These are phyloP conservation scores for Stylophora pistillata DNA, from an alignment of 64 coral and sea anemone genomes.

Conservation along the genomic window DNA sequence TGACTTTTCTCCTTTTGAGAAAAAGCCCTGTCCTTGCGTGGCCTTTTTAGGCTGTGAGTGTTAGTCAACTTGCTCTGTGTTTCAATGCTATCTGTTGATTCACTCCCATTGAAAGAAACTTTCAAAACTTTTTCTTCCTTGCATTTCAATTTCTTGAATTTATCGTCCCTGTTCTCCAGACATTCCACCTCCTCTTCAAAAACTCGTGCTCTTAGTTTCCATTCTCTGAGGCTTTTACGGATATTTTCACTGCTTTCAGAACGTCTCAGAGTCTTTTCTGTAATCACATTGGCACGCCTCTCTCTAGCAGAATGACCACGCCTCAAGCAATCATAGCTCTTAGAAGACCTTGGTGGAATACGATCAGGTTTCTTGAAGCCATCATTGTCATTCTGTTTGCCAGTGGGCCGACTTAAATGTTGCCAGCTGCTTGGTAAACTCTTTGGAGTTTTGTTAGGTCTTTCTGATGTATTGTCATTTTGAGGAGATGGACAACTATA, in stretches of 20 bases:
- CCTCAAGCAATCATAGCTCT: slow-evolving; percentile 45
- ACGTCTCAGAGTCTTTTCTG: slow-evolving; percentile 11
- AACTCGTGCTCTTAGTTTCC: slow-evolving; percentile 6
- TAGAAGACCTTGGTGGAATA: slow-evolving; percentile 20
- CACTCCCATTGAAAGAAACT: slow-evolving; percentile 59
- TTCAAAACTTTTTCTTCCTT: slow-evolving; percentile 3
- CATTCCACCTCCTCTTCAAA: slow-evolving; percentile 78
- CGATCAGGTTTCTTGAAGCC: neutral
- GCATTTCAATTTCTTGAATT: neutral
- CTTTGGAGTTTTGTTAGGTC: neutral
- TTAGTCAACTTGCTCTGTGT: slow-evolving; percentile 40
- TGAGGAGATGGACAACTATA: neutral
- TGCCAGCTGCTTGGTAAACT: slow-evolving; percentile 33
- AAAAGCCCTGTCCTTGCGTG: slow-evolving; percentile 31
- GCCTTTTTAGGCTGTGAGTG: slow-evolving; percentile 43
- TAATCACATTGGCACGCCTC: neutral
- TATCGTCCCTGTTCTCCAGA: slow-evolving; percentile 11
- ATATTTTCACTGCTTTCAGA: slow-evolving; percentile 24
- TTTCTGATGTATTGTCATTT: neutral
- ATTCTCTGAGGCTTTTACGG: slow-evolving; percentile 17
- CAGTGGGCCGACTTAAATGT: neutral
- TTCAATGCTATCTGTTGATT: slow-evolving; percentile 56
- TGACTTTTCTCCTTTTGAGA: slow-evolving; percentile 10
- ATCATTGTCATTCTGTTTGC: neutral
- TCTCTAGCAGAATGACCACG: neutral